Percentiles rank a stretch among this genome's conserved stretches.
Evolutionary conservation across 2,797 vertebrate genomes (phyloP).

Genomic region (Cynopterus sphinx): DNA sequence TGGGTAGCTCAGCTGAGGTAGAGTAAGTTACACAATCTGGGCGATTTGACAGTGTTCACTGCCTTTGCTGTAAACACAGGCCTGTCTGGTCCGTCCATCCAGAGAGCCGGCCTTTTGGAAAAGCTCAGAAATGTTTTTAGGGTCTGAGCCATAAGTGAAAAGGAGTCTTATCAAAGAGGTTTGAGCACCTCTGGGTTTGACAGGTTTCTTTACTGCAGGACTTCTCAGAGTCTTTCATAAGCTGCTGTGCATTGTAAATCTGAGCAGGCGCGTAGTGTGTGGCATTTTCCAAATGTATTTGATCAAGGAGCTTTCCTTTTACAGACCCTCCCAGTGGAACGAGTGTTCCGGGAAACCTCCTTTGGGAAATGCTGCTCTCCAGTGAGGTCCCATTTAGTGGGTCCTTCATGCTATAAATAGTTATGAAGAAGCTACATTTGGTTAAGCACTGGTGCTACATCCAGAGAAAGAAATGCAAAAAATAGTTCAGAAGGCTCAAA

Average conservation of each 20-base stretch:
- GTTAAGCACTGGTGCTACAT: background rate
- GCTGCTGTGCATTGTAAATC: background rate
- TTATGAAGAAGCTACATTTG: background rate
- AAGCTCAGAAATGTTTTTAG: background rate
- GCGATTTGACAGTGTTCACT: background rate
- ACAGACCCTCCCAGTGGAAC: background rate
- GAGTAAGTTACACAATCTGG: background rate
- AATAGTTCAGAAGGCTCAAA: background rate
- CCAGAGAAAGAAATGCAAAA: background rate
- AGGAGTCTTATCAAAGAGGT: background rate
- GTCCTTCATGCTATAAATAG: background rate
- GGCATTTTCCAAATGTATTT: background rate
- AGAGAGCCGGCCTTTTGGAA: background rate
- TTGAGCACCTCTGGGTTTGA: background rate
- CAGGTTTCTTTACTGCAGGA: background rate
- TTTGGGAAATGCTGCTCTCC: background rate
- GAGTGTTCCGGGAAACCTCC: background rate
- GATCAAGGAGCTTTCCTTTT: background rate
- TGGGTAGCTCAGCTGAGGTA: background rate
- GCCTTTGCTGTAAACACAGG: background rate
- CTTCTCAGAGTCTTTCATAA: background rate
- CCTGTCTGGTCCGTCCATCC: background rate
- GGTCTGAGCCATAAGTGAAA: background rate
- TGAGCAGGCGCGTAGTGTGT: rapidly evolving
- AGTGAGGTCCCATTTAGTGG: background rate